These are phyloP conservation scores for Arizona elegans DNA, from an alignment of 2,113 vertebrate genomes.

Conservation along the genomic window DNA sequence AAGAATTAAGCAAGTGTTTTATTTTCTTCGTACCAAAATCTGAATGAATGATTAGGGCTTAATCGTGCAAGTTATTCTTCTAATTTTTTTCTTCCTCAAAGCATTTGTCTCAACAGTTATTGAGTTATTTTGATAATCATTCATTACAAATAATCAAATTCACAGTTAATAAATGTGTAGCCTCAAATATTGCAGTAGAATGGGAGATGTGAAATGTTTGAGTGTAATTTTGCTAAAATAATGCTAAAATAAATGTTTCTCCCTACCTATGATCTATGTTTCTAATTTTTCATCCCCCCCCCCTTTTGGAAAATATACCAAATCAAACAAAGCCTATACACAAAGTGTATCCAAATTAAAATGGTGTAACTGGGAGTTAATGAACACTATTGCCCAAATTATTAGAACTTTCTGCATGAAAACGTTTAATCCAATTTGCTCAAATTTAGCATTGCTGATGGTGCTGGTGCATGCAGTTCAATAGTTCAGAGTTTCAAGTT, in stretches of 20 bases:
- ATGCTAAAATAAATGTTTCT: neutral
- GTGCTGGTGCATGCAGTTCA: slow-evolving; percentile 57
- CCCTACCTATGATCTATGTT: neutral
- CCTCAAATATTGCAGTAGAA: neutral
- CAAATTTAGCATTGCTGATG: slow-evolving; percentile 50
- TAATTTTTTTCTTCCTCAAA: neutral
- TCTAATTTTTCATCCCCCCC: neutral
- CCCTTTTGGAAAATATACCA: neutral
- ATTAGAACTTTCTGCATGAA: slow-evolving; percentile 66
- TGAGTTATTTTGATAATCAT: neutral
- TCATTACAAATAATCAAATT: neutral
- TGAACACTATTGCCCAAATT: slow-evolving; percentile 64
- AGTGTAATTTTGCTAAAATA: neutral
- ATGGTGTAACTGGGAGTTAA: slow-evolving; percentile 66
- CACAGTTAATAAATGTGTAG: neutral
- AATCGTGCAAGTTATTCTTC: neutral
- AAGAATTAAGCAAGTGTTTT: neutral
- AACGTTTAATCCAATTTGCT: slow-evolving; percentile 64
- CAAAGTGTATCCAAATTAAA: slow-evolving; percentile 53
- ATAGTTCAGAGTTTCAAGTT: slow-evolving; percentile 61
- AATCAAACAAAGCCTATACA: slow-evolving; percentile 21
- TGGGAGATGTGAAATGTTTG: neutral
- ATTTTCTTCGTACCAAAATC: neutral
- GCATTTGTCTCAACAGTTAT: neutral
- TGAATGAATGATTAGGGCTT: neutral